Base-by-base conservation (phyloP, 2,888 invertebrate species). In the Macaria notata region DNA sequence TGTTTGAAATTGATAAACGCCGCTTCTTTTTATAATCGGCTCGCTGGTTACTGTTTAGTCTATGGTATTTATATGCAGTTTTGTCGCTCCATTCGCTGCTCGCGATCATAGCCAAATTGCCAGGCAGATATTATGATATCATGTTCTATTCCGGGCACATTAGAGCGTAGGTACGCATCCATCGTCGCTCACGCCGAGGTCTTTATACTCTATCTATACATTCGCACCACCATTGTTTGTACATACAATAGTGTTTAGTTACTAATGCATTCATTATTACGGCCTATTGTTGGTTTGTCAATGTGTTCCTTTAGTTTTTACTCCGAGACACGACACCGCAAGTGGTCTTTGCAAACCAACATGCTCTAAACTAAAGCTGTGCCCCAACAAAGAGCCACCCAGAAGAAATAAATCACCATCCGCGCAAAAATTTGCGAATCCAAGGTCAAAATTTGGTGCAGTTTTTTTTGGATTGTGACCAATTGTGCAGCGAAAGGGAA, bases 281-380 rank as follows among this genome's bases (percentile, higher is more conserved):
- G 73, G 64, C 61, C 72, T 68, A 71, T 72, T 72, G 74, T 70
- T 68, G 60, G 64, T 77, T 70, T 71, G 63, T 68, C 68, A 71
- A 73, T 75, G 71, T 62, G 69, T 71, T 71, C 75, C 72, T 77
- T 74, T 76, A 72, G 71, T 75, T 72, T 71, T 68, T 68, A 70
- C 69, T 73, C 75, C 78, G 75, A 79, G 79, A 81, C 75, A 78
- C 78, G 79, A 81, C 86, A 78, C 87, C 83, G 70, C 87, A 83
- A 88, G 87, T 77, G 88, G 87, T 86, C 79, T 77, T 76, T 80
- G 81, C 81, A 83, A 83, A 87, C 83, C 86, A 84, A 76, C 77
- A 65, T 66, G 68, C 69, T 73, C 69, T 65, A 59, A 69, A 59
- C 69, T 70, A 65, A 53, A 47, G 46, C 53, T 65, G 63, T 63